Conservation (phyloP, 2,888 invertebrate genomes). For the Meta bourneti region DNA sequence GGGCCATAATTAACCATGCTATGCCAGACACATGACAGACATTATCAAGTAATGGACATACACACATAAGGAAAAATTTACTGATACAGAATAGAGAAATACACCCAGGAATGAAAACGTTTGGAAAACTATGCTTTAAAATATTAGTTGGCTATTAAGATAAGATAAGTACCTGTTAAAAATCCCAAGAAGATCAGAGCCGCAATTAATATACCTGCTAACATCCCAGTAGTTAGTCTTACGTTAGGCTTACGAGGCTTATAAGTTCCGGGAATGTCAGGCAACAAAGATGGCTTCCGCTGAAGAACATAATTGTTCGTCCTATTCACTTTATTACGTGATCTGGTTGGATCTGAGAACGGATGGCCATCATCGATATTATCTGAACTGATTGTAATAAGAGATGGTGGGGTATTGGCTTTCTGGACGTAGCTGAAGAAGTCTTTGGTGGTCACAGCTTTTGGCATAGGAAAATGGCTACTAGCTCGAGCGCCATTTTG, state of each 20-base stretch:
- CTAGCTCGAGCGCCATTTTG: background rate
- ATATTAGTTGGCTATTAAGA: slow-evolving; percentile 28
- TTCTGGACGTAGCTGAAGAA: background rate
- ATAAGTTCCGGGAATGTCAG: slow-evolving; percentile 1
- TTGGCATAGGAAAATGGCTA: background rate
- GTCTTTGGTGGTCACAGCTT: slow-evolving; percentile 28
- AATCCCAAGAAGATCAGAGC: slow-evolving; percentile 71
- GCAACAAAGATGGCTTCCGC: slow-evolving; percentile 41
- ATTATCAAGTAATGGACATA: too few relatives aligned
- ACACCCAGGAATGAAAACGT: too few relatives aligned
- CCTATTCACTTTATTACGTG: slow-evolving; percentile 1
- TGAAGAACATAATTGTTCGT: slow-evolving; percentile 47
- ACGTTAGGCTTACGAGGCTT: slow-evolving; percentile 57
- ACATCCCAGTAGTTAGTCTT: slow-evolving; percentile 61
- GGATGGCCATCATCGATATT: background rate
- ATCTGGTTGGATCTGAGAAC: background rate
- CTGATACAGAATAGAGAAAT: too few relatives aligned
- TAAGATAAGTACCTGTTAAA: slow-evolving; percentile 65
- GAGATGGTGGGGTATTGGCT: slow-evolving; percentile 40
- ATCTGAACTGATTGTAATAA: slow-evolving; percentile 33
- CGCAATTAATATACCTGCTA: slow-evolving; percentile 71
- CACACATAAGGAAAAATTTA: too few relatives aligned
- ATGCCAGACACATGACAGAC: too few relatives aligned
- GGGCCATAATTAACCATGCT: too few relatives aligned
- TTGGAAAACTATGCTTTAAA: too few relatives aligned